phyloP scores from a whole-genome alignment of 2,888 invertebrate species.

The Sinotaia quadrata region DNA sequence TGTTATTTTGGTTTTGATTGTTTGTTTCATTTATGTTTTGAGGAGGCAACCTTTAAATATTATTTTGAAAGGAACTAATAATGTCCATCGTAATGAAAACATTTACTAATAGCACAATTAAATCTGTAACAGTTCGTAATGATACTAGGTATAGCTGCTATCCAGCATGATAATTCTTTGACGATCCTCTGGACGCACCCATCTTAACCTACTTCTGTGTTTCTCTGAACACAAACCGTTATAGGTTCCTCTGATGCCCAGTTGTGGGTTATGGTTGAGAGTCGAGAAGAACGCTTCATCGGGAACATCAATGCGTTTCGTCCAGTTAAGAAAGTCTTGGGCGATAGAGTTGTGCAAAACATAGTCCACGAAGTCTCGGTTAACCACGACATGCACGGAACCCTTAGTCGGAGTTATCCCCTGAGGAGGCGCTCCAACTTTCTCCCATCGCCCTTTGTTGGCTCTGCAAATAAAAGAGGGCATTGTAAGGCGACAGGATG shows the following conservation, averaged over 20 bases:
- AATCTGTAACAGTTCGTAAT: too few species aligned
- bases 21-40: too few species aligned
- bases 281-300: conserved; percentile 61
- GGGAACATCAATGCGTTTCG: conserved; percentile 32
- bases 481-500: too few species aligned
- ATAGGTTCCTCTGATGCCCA: conserved; percentile 55
- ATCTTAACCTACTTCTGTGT: too few species aligned
- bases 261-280: conserved; percentile 55
- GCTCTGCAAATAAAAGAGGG: not conserved
- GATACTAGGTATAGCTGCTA: too few species aligned
- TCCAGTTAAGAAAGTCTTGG: conserved; percentile 48
- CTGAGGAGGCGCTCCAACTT: not conserved
- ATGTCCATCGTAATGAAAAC: too few species aligned
- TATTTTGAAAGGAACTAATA: too few species aligned
- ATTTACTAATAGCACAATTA: too few species aligned
- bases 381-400: conserved; percentile 50
- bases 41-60: too few species aligned
- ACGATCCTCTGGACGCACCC: too few species aligned
- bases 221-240: conserved; percentile 50
- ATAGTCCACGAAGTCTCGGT: conserved; percentile 51
- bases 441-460: conserved; percentile 2
- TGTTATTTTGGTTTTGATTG: too few species aligned
- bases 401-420: conserved; percentile 42
- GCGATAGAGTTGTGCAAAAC: conserved; percentile 39
- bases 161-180: too few species aligned